Evolutionary conservation across 2,888 invertebrate genomes (phyloP).

Genomic region (Blastobasis adustella): DNA sequence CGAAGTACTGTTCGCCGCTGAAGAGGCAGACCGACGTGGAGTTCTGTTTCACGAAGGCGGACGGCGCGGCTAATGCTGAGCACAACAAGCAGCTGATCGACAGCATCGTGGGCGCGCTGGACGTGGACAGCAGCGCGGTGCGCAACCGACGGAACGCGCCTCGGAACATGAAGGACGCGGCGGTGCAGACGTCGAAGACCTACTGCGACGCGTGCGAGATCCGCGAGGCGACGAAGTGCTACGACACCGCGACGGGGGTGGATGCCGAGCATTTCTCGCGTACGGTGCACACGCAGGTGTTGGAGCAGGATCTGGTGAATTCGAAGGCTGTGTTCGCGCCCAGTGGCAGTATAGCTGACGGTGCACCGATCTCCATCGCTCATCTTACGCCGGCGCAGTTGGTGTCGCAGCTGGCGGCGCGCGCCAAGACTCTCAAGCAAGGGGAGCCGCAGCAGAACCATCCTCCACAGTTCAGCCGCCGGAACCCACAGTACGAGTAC

Average conservation of each 20-base stretch:
- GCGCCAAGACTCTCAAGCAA: slow-evolving; percentile 61
- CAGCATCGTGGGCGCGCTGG: slow-evolving; percentile 46
- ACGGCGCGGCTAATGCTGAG: slow-evolving; percentile 25
- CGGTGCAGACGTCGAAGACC: slow-evolving; percentile 51
- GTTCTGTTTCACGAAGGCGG: slow-evolving; percentile 49
- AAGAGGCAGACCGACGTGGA: slow-evolving; percentile 51
- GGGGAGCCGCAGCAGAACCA: slow-evolving; percentile 19
- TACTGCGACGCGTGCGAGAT: slow-evolving; percentile 60
- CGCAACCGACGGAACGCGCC: slow-evolving; percentile 40
- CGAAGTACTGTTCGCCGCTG: slow-evolving; percentile 57
- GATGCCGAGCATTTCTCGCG: slow-evolving; percentile 42
- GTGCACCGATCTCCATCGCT: slow-evolving; percentile 56
- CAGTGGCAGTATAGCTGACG: slow-evolving; percentile 43
- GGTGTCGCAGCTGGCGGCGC: slow-evolving; percentile 61
- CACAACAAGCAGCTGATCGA: slow-evolving; percentile 59
- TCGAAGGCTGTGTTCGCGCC: slow-evolving; percentile 59
- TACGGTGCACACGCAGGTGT: slow-evolving; percentile 57
- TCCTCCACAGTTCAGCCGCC: slow-evolving; percentile 24
- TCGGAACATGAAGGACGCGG: slow-evolving; percentile 49
- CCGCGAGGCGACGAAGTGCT: slow-evolving; percentile 37
- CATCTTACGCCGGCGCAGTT: slow-evolving; percentile 66
- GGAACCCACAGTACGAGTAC: slow-evolving; percentile 17
- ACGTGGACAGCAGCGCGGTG: slow-evolving; percentile 42
- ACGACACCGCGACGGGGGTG: slow-evolving; percentile 32
- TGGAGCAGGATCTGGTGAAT: slow-evolving; percentile 55